Conservation (phyloP, 2,797 vertebrate species). For the Myiotriccus ornatus region DNA sequence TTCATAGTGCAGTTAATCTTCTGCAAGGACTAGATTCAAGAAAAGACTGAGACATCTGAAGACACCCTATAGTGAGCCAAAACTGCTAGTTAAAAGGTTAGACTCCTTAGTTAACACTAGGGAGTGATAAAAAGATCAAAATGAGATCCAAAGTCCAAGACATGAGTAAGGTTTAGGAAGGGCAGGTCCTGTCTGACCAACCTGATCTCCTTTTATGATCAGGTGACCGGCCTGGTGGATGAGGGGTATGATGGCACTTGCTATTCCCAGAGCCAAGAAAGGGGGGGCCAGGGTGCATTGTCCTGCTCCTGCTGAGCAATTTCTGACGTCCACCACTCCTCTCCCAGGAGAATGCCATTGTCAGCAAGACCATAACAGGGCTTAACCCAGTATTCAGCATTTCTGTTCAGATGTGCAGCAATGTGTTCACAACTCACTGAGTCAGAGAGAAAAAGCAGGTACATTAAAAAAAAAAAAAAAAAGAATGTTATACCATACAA, state of each 20-base stretch:
- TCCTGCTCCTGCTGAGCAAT: not conserved
- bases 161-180: accelerated
- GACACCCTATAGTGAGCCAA: not conserved
- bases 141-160: not conserved
- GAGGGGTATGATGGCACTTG: not conserved
- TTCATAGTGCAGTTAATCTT: not conserved
- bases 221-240: too few species aligned
- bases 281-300: accelerated
- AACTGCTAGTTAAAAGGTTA: not conserved
- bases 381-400: not conserved
- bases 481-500: accelerated
- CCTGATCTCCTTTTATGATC: too few species aligned
- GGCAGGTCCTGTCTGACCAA: too few species aligned
- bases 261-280: not conserved
- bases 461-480: not conserved
- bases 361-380: not conserved
- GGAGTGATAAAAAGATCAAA: not conserved
- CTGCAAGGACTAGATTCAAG: not conserved
- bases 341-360: not conserved
- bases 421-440: not conserved
- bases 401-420: not conserved
- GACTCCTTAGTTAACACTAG: not conserved
- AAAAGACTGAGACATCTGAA: not conserved
- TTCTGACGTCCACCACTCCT: not conserved
- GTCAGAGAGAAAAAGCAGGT: not conserved